Evolutionary conservation across 1,140 invertebrate genomes (phyloP), one percentile per base, ranked within the genome.

Genomic region (Tribolium castaneum): DNA sequence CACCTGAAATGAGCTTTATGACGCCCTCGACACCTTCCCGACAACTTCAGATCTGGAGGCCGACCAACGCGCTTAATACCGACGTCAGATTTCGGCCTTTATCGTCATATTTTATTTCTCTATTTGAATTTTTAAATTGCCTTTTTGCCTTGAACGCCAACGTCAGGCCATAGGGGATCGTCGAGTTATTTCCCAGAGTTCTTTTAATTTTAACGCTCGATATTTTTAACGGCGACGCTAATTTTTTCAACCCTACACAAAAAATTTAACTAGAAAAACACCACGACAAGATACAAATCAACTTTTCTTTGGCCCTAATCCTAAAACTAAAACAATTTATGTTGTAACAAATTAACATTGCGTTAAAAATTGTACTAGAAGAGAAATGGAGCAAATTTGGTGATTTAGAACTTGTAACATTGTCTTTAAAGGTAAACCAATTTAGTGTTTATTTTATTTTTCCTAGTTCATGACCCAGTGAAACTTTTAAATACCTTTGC

Each of bases 1-100:
- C 66, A 66, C 70, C 66, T 77, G 62, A 66, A 77, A 77, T 77
- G 62, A 77, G 75, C 70, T 77, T 77, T 77, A 77, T 59, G 75
- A 77, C 62, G 51, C 66, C 66, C 75, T 66, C 59, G 59, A 66
- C 59, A 66, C 59, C 59, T 66, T 66, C 59, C 59, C 59, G 59
- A 66, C 59, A 66, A 66, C 59, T 66, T 66, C 59, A 35, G 59
- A 62, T 62, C 19, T 62, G 25, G 25, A 62, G 56, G 56, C 25
- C 59, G 59, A 66, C 59, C 59, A 35, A 66, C 59, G 56, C 56
- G 56, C 30, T 62, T 62, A 62, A 62, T 30, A 25, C 56, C 56
- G 9, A 62, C 56, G 56, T 62, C 56, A 62, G 56, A 62, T 62
- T 62, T 62, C 56, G 22, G 14, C 19, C 56, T 62, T 62, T 62